Evolutionary conservation across 2,888 invertebrate genomes (phyloP).

Genomic region (Crematogaster levior): DNA sequence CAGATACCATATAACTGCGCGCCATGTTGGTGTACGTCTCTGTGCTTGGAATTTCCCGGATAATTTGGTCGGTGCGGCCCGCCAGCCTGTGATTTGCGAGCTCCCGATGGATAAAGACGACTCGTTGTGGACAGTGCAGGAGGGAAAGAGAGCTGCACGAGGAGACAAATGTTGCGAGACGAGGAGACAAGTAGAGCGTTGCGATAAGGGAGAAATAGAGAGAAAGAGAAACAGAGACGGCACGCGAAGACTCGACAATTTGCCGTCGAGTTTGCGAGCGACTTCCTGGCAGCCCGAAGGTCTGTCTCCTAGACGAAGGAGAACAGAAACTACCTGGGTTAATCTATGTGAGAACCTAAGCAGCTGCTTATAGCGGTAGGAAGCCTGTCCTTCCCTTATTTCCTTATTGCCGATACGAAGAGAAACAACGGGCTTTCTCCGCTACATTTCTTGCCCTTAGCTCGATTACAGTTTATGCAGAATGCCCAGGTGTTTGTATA

Average conservation of each 20-base stretch:
- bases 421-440: conserved; percentile 66
- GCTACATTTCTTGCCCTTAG: conserved; percentile 64
- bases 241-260: conserved; percentile 73
- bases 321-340: conserved; percentile 78
- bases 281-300: conserved; percentile 77
- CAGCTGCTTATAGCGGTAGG: conserved; percentile 78
- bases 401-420: conserved; percentile 62
- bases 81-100: conserved; percentile 78
- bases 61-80: conserved; percentile 71
- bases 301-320: conserved; percentile 72
- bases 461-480: conserved; percentile 69
- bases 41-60: conserved; percentile 72
- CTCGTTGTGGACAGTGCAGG: conserved; percentile 64
- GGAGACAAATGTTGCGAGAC: conserved; percentile 55
- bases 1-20: conserved; percentile 41
- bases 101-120: conserved; percentile 72
- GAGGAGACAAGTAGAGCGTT: conserved; percentile 48
- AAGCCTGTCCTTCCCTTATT: conserved; percentile 74
- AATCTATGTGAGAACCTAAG: conserved; percentile 81
- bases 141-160: conserved; percentile 33
- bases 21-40: conserved; percentile 50
- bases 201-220: conserved; percentile 40
- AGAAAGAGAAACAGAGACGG: conserved; percentile 39
- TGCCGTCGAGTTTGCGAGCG: conserved; percentile 77
- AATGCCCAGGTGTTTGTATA: conserved; percentile 68